These are phyloP conservation scores for Syngnathoides biaculeatus DNA, from an alignment of 2,113 vertebrate genomes.

Conservation along the genomic window DNA sequence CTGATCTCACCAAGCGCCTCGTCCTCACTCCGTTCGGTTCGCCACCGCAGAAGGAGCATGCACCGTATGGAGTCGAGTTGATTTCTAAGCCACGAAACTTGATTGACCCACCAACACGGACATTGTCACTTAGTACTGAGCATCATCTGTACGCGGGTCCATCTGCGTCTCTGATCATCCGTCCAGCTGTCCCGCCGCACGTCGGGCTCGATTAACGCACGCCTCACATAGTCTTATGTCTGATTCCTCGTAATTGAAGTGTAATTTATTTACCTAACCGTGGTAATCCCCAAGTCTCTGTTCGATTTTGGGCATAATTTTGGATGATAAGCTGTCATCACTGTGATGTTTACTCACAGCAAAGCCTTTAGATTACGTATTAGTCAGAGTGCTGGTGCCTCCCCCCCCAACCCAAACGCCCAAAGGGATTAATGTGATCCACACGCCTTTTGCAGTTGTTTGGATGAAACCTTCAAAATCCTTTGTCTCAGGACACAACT, in stretches of 20 bases:
- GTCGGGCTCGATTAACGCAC: constrained; percentile 13
- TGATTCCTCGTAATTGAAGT: constrained; percentile 17
- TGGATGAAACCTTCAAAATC: constrained; percentile 23
- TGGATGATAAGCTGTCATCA: constrained; percentile 29
- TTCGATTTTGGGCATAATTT: constrained; percentile 29
- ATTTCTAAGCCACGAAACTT: constrained; percentile 52
- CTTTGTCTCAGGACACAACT: constrained; percentile 31
- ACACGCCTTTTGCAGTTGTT: constrained; percentile 5
- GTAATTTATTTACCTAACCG: constrained; percentile 33
- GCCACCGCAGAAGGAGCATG: not conserved
- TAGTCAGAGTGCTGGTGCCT: constrained; percentile 21
- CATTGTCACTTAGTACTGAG: constrained; percentile 47
- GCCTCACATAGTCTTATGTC: constrained; percentile 6
- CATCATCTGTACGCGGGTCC: constrained; percentile 37
- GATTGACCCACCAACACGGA: constrained; percentile 40
- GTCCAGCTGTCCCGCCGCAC: constrained; percentile 26
- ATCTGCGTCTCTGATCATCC: constrained; percentile 41
- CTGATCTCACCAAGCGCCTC: not conserved
- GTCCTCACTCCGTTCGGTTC: not conserved
- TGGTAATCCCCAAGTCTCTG: constrained; percentile 26
- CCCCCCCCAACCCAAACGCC: not conserved
- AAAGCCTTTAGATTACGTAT: constrained; percentile 36
- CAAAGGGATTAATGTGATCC: constrained; percentile 1
- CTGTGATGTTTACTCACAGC: constrained; percentile 23
- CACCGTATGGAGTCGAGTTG: constrained; percentile 43